phyloP scores from a whole-genome alignment of 35 echinoderm and acorn worm genomes.

The Ophioderma brevispina region DNA sequence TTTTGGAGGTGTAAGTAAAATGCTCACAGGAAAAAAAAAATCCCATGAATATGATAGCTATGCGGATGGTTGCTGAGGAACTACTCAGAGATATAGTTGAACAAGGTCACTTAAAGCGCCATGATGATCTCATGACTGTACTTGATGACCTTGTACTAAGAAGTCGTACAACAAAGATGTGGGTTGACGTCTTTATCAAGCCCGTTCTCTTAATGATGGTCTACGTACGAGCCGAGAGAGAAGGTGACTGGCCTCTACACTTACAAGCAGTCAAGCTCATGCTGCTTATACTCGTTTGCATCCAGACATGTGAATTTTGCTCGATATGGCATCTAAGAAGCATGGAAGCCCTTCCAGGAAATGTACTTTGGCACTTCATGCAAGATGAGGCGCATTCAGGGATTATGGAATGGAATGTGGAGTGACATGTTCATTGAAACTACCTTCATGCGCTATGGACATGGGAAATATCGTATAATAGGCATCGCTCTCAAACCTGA shows the following conservation, averaged over 20 bases:
- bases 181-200: conserved; percentile 48
- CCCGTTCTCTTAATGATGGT: conserved; percentile 38
- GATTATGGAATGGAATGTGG: conserved; percentile 28
- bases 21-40: conserved; percentile 33
- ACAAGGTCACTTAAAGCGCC: conserved; percentile 15
- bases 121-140: conserved; percentile 12
- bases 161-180: conserved; percentile 46
- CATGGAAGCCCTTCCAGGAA: conserved; percentile 29
- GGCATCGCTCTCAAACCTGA: too few species aligned
- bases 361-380: conserved; percentile 30
- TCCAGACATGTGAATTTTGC: conserved; percentile 36
- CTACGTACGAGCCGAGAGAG: conserved; percentile 39
- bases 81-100: too few species aligned
- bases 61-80: conserved; percentile 34
- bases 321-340: conserved; percentile 26
- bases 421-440: not conserved
- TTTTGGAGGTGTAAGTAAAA: not conserved
- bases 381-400: conserved; percentile 8
- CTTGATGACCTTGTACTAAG: not conserved
- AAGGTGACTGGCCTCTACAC: conserved; percentile 51
- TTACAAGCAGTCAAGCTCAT: conserved; percentile 22
- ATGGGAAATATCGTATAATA: too few species aligned
- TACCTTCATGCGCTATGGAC: too few species aligned
- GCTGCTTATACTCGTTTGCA: conserved; percentile 59
- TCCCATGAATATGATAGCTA: conserved; percentile 33